Evolutionary conservation across 2,888 invertebrate genomes (phyloP).

Genomic region (Limnephilus lunatus): DNA sequence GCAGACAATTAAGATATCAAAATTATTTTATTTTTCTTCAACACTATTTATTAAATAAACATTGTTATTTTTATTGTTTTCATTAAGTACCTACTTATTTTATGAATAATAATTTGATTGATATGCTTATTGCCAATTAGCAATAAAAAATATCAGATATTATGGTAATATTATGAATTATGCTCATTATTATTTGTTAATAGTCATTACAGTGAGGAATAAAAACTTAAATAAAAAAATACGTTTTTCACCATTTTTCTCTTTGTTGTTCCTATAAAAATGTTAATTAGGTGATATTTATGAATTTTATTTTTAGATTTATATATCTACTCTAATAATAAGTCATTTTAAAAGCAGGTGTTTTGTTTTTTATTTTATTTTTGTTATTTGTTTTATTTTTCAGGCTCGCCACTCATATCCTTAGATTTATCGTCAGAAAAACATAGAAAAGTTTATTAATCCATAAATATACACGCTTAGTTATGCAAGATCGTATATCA

Average conservation of each 20-base stretch:
- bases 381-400: background rate
- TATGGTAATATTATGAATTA: background rate
- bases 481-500: background rate
- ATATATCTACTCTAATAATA: too few species aligned
- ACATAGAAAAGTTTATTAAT: background rate
- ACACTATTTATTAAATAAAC: background rate
- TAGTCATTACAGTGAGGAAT: background rate
- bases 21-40: background rate
- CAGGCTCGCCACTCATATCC: background rate
- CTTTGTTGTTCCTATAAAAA: background rate
- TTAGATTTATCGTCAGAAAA: background rate
- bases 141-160: background rate
- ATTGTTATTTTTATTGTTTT: background rate
- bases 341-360: background rate
- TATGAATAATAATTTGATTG: background rate
- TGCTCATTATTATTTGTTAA: background rate
- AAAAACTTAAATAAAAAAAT: too few species aligned
- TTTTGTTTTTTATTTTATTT: background rate
- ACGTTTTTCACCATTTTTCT: background rate
- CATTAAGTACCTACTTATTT: background rate
- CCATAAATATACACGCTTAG: background rate
- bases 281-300: too few species aligned
- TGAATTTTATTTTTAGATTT: too few species aligned
- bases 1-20: background rate
- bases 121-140: background rate